Conservation (phyloP, 2,888 invertebrate genomes). For the Taphrorychus bicolor region DNA sequence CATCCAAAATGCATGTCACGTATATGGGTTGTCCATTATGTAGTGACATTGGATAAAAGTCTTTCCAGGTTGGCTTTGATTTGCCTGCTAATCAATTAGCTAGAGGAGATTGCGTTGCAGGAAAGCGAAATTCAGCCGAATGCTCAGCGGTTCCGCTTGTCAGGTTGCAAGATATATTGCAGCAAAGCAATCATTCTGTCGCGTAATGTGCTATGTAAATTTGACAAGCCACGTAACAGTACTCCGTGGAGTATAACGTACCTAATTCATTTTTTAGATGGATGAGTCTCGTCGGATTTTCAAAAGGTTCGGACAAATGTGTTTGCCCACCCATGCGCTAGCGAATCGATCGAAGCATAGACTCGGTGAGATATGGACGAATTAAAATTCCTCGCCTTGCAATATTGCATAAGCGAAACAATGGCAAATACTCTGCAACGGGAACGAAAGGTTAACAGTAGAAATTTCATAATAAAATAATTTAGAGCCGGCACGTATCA, state of each 20-base stretch:
- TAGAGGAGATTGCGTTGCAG: conserved; percentile 10
- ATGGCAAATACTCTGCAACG: not conserved
- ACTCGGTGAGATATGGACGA: not conserved
- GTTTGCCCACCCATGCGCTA: not conserved
- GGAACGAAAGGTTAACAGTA: not conserved
- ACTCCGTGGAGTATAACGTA: conserved; percentile 5
- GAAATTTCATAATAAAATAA: conserved; percentile 3
- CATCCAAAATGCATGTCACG: too few species aligned
- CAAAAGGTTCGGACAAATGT: not conserved
- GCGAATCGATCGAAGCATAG: not conserved
- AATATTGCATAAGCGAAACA: not conserved
- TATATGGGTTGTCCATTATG: not conserved
- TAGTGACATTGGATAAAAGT: not conserved
- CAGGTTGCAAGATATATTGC: conserved; percentile 33
- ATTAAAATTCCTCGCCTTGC: not conserved
- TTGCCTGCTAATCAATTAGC: conserved; percentile 12
- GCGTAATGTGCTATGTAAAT: conserved; percentile 25
- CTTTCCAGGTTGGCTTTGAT: not conserved
- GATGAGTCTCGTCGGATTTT: not conserved
- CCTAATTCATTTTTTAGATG: conserved; percentile 3
- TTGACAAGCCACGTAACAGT: conserved; percentile 11
- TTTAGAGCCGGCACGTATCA: conserved; percentile 17
- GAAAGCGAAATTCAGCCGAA: conserved; percentile 26
- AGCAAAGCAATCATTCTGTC: conserved; percentile 25
- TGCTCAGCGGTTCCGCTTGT: conserved; percentile 30